A percentile compares a stretch with the other conserved stretches of the same genome.
Evolutionary conservation across 2,113 vertebrate species (phyloP).

Genomic region (Rhineura floridana): DNA sequence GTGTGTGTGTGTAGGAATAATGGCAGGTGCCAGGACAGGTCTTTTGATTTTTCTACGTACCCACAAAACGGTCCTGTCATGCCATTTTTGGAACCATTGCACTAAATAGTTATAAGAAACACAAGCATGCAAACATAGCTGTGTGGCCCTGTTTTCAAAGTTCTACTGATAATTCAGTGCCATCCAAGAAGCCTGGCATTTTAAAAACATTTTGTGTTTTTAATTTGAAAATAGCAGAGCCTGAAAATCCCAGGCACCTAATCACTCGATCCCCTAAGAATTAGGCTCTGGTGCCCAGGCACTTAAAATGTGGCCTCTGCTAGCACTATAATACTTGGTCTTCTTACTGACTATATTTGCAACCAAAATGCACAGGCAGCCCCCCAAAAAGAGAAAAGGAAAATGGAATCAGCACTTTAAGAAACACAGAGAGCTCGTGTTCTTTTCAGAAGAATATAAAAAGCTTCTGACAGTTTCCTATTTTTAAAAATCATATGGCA

Average conservation of each 20-base stretch:
- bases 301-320: too few species aligned
- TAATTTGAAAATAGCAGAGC: background rate
- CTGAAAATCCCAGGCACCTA: too few species aligned
- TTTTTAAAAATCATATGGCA: background rate
- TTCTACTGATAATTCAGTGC: background rate
- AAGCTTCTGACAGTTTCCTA: background rate
- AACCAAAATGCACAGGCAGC: slow-evolving; percentile 6
- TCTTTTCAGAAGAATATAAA: background rate
- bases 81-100: background rate
- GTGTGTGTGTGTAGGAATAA: too few species aligned
- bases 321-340: background rate
- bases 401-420: background rate
- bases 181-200: background rate
- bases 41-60: background rate
- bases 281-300: background rate
- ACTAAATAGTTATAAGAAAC: background rate
- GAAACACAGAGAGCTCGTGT: background rate
- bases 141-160: background rate
- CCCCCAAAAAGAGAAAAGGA: background rate
- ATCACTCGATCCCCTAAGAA: background rate
- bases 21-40: background rate
- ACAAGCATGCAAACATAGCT: background rate
- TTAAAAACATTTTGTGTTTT: background rate
- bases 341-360: background rate
- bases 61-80: background rate